phyloP scores from a whole-genome alignment of 1,140 invertebrate genomes.

The Octopus sinensis region DNA sequence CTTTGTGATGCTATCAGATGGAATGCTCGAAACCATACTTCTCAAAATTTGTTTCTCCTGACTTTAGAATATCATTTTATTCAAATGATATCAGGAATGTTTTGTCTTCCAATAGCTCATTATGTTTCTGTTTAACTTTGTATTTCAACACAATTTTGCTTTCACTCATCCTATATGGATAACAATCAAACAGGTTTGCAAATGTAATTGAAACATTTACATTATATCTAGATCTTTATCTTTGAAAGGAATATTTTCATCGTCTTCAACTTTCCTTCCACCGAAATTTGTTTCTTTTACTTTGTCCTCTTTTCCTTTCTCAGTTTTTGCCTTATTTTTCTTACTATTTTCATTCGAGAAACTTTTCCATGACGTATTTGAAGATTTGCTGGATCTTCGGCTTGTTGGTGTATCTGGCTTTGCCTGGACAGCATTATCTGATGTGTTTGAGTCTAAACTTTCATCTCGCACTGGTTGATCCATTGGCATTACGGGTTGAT shows the following conservation, averaged over 20 bases:
- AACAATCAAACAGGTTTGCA: not conserved
- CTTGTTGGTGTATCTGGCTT: slow-evolving; percentile 20
- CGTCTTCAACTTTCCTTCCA: slow-evolving; percentile 27
- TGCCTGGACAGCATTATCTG: slow-evolving; percentile 3
- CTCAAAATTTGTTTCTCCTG: no score
- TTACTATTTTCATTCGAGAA: not conserved
- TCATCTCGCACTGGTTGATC: not conserved
- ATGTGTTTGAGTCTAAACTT: slow-evolving; percentile 11
- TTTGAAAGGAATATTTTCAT: slow-evolving; percentile 41
- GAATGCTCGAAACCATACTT: no score
- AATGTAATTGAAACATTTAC: slow-evolving; percentile 25
- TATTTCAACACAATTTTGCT: not conserved
- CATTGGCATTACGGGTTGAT: slow-evolving; percentile 5
- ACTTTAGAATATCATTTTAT: no score
- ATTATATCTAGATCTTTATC: slow-evolving; percentile 51
- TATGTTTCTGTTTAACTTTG: not conserved
- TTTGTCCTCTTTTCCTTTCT: not conserved
- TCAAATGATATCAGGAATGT: not conserved
- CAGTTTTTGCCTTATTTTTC: not conserved
- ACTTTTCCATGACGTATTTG: slow-evolving; percentile 21
- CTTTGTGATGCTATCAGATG: no score
- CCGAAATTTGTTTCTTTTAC: slow-evolving; percentile 21
- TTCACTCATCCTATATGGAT: no score
- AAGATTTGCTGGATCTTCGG: slow-evolving; percentile 24
- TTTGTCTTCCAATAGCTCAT: not conserved